These are phyloP conservation scores for Sula dactylatra DNA, from an alignment of 2,113 vertebrate species.

Conservation along the genomic window DNA sequence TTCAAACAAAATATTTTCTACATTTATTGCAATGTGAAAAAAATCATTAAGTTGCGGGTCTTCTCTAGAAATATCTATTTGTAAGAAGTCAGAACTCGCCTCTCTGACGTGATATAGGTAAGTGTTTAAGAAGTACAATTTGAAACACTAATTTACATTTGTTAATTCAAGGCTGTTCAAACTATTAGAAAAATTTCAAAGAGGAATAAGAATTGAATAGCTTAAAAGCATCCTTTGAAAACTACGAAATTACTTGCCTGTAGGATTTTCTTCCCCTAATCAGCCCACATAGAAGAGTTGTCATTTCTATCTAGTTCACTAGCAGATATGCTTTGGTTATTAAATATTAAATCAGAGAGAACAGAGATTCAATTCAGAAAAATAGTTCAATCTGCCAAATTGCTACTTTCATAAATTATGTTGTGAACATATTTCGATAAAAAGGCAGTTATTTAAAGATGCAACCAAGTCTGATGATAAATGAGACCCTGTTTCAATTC, in stretches of 20 bases:
- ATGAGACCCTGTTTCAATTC: conserved; percentile 44
- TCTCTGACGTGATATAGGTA: not conserved
- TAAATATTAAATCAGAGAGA: conserved; percentile 43
- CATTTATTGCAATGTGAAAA: not conserved
- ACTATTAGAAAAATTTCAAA: not conserved
- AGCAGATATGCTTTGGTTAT: conserved; percentile 40
- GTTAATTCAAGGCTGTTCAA: conserved; percentile 44
- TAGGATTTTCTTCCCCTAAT: conserved; percentile 6
- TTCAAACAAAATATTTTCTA: not conserved
- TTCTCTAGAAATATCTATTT: not conserved
- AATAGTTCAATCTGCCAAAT: conserved; percentile 25
- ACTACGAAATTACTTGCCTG: not conserved
- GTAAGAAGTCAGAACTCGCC: not conserved
- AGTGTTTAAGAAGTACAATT: not conserved
- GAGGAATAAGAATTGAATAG: not conserved
- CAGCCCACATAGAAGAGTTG: conserved; percentile 31
- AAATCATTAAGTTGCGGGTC: not conserved
- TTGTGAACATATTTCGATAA: conserved; percentile 44
- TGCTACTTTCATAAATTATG: conserved; percentile 48
- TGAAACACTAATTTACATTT: conserved; percentile 33
- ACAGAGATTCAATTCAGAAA: not conserved
- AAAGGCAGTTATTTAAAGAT: conserved; percentile 63
- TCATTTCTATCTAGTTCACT: conserved; percentile 39
- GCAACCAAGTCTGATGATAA: conserved; percentile 57
- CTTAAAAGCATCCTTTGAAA: conserved; percentile 39